Evolutionary conservation across 2,888 invertebrate species (phyloP).

Genomic region (Cryptus viduatorius): DNA sequence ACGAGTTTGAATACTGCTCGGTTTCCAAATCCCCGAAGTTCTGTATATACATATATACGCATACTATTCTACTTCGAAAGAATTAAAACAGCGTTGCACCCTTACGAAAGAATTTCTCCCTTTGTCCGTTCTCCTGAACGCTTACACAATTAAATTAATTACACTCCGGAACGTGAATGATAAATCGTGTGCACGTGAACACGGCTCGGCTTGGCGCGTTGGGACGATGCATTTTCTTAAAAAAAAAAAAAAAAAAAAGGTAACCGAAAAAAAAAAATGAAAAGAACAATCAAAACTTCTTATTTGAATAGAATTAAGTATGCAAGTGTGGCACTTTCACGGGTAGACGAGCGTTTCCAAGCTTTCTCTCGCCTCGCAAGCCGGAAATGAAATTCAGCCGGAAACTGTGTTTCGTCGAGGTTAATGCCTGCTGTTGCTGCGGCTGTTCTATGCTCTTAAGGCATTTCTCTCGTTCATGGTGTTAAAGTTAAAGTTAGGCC

Average conservation of each 20-base stretch:
- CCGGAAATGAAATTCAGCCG: conserved; percentile 20
- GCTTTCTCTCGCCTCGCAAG: not conserved
- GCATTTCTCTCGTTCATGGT: conserved; percentile 8
- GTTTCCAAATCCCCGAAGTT: not conserved
- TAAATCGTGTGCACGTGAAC: not conserved
- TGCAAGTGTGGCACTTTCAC: not conserved
- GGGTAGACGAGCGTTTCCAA: not conserved
- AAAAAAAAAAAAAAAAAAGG: not conserved
- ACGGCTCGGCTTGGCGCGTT: not conserved
- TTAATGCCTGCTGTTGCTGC: conserved; percentile 4
- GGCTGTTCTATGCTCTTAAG: not conserved
- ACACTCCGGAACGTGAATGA: not conserved
- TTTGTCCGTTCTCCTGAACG: not conserved
- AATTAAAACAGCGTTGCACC: conserved; percentile 1
- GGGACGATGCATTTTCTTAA: not conserved
- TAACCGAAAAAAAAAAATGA: not conserved
- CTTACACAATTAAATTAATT: conserved; percentile 1
- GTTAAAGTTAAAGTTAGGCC: not conserved
- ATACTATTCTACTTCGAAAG: conserved; percentile 1
- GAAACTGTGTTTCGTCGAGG: conserved; percentile 6
- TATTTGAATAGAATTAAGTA: not conserved
- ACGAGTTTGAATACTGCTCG: not conserved
- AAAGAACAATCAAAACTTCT: not conserved
- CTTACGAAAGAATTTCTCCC: not conserved
- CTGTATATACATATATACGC: not conserved